Percentiles rank a stretch among this genome's conserved stretches.
Conservation (phyloP, 2,113 vertebrate species). For the Sapayoa aenigma region DNA sequence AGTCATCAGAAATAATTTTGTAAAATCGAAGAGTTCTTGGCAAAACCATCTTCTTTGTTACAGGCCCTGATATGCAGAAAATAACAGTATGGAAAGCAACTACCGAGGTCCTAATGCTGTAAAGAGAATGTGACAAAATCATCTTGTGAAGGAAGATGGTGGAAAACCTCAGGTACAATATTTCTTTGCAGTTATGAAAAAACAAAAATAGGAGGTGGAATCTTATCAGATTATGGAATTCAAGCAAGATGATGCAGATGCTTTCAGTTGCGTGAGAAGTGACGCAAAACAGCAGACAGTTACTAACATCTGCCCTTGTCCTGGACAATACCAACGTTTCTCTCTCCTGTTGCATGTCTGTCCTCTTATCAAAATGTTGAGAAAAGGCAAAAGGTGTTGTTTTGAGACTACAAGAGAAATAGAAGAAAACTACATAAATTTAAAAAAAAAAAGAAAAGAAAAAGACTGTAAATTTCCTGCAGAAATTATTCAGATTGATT, state of each 20-base stretch:
- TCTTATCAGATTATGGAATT: neutral
- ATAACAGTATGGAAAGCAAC: neutral
- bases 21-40: neutral
- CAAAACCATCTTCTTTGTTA: neutral
- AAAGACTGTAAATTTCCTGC: neutral
- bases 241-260: neutral
- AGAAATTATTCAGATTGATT: neutral
- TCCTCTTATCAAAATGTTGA: neutral
- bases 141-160: neutral
- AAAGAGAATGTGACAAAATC: neutral
- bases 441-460: neutral
- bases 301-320: neutral
- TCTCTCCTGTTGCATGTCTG: neutral
- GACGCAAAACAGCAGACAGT: neutral
- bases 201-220: neutral
- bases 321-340: accelerated
- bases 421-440: neutral
- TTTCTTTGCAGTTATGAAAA: neutral
- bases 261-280: neutral
- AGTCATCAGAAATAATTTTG: neutral
- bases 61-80: neutral
- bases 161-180: neutral
- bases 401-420: neutral
- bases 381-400: neutral
- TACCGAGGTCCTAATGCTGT: neutral